phyloP scores from a whole-genome alignment of 1,140 invertebrate genomes.

The Apocrypta bakeri region DNA sequence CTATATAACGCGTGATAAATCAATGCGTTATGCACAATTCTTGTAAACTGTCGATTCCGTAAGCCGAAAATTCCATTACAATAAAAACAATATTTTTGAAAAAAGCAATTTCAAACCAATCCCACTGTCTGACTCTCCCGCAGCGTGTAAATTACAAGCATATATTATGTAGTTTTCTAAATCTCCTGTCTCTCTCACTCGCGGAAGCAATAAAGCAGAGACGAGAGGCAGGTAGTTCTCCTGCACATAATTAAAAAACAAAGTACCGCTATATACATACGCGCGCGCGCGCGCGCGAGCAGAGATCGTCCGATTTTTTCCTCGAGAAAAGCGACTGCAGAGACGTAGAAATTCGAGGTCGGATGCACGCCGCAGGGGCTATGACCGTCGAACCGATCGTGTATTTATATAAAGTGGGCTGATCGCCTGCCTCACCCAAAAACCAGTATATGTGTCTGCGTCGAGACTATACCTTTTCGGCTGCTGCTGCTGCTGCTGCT shows the following conservation, averaged over 20 bases:
- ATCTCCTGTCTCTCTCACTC: background rate
- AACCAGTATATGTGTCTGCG: background rate
- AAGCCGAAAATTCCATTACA: background rate
- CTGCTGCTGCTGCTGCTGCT: background rate
- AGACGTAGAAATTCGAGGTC: slow-evolving; percentile 13
- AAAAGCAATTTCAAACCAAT: background rate
- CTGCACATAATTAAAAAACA: slow-evolving; percentile 7
- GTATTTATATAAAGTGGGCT: background rate
- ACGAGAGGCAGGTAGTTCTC: background rate
- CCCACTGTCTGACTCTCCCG: background rate
- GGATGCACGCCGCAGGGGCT: slow-evolving; percentile 30
- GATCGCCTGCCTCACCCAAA: slow-evolving; percentile 12
- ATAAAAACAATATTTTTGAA: background rate
- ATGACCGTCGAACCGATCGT: slow-evolving; percentile 1
- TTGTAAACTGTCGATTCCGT: no score
- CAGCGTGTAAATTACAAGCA: background rate
- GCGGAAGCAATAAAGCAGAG: slow-evolving; percentile 35
- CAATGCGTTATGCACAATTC: no score
- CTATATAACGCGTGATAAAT: no score
- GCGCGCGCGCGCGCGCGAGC: background rate
- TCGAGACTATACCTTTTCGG: background rate
- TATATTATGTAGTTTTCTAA: background rate
- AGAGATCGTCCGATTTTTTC: background rate
- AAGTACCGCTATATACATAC: slow-evolving; percentile 3
- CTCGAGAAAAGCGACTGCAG: background rate